Evolutionary conservation across 2,888 invertebrate genomes (phyloP).

Genomic region (Caenorhabditis virilis): DNA sequence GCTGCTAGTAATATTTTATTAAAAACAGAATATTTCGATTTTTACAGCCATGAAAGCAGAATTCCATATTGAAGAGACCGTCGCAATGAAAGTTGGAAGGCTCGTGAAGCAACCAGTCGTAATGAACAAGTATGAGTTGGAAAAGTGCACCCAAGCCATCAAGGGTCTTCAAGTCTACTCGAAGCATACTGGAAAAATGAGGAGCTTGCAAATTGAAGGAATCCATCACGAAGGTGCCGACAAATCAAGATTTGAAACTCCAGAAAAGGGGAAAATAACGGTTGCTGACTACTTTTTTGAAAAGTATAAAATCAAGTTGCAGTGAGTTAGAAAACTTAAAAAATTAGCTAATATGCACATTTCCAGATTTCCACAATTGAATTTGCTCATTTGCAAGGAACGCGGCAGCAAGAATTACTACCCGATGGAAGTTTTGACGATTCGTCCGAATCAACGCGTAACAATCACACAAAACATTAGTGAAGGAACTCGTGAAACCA

Average conservation of each 20-base stretch:
- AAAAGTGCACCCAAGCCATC: slow-evolving; percentile 9
- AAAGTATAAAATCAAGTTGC: slow-evolving; percentile 32
- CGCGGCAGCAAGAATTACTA: slow-evolving; percentile 34
- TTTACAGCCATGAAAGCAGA: slow-evolving; percentile 47
- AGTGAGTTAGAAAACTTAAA: too few species aligned
- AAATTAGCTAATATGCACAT: too few species aligned
- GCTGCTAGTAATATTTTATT: too few species aligned
- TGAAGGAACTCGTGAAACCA: slow-evolving; percentile 37
- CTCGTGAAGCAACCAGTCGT: too few species aligned
- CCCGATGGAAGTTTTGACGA: slow-evolving; percentile 43
- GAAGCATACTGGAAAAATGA: slow-evolving; percentile 1
- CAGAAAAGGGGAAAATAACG: neutral
- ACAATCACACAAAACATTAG: slow-evolving; percentile 43
- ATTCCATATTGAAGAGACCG: slow-evolving; percentile 29
- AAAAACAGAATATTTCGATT: too few species aligned
- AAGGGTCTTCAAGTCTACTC: slow-evolving; percentile 28
- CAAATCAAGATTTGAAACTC: slow-evolving; percentile 3
- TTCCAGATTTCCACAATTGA: slow-evolving; percentile 36
- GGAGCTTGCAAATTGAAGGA: slow-evolving; percentile 13
- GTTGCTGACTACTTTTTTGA: slow-evolving; percentile 29
- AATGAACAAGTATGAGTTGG: neutral
- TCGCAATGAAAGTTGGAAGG: too few species aligned
- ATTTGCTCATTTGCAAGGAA: slow-evolving; percentile 33
- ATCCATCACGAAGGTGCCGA: slow-evolving; percentile 5
- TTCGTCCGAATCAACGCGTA: slow-evolving; percentile 50